These are phyloP conservation scores for Progne subis DNA, from an alignment of 2,113 vertebrate species.

Conservation along the genomic window DNA sequence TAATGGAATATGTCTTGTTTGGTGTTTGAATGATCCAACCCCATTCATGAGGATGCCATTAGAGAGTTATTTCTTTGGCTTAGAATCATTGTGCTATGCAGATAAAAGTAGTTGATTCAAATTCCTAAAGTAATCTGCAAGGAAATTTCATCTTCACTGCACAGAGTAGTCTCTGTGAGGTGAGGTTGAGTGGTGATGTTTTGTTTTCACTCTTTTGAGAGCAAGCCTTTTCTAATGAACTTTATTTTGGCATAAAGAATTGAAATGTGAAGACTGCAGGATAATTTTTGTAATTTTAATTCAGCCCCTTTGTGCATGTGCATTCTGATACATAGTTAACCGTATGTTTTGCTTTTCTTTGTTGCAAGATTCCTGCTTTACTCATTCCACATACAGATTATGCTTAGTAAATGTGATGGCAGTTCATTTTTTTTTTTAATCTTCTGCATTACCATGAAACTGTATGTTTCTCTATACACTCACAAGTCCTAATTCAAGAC, in stretches of 20 bases:
- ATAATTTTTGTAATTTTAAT: background rate
- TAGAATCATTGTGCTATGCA: background rate
- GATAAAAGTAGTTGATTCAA: background rate
- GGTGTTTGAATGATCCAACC: background rate
- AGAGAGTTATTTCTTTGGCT: background rate
- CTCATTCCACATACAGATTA: background rate
- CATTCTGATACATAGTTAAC: background rate
- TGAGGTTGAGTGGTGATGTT: background rate
- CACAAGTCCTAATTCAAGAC: background rate
- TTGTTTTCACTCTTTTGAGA: background rate
- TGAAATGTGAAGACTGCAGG: background rate
- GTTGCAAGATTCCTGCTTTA: conserved; percentile 16
- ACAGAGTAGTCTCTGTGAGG: background rate
- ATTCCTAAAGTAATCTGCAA: background rate
- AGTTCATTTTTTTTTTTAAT: background rate
- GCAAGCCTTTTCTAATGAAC: background rate
- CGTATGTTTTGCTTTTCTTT: conserved; percentile 1
- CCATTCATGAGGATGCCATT: background rate
- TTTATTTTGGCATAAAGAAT: background rate
- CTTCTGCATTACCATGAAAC: background rate
- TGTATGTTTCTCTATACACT: background rate
- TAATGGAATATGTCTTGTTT: background rate
- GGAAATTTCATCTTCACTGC: background rate
- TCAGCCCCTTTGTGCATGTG: conserved; percentile 63
- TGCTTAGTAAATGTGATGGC: conserved; percentile 2